Evolutionary conservation across 2,797 vertebrate genomes (phyloP).

Genomic region (Poecilia gillii): DNA sequence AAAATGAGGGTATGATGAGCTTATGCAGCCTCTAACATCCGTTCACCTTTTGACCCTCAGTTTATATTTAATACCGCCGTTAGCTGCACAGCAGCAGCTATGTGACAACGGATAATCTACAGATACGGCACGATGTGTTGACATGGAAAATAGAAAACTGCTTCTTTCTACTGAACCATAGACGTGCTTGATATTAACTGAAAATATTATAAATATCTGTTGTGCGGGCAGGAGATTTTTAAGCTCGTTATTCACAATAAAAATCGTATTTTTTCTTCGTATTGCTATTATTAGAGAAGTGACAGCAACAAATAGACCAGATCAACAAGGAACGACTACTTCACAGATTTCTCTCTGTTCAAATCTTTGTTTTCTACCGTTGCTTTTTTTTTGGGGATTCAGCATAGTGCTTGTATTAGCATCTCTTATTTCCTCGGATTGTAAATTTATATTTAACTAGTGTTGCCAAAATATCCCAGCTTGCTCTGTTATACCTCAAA

Average conservation of each 20-base stretch:
- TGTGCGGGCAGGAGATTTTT: neutral
- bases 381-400: neutral
- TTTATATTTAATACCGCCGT: constrained; percentile 42
- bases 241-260: neutral
- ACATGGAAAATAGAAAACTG: constrained; percentile 4
- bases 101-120: constrained; percentile 49
- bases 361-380: neutral
- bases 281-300: neutral
- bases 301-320: neutral
- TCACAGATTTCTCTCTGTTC: neutral
- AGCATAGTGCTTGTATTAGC: neutral
- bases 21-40: constrained; percentile 3
- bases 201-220: neutral
- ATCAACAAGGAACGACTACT: neutral
- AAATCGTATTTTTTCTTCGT: neutral
- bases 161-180: neutral
- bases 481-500: neutral
- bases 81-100: constrained; percentile 40
- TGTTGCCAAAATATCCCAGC: neutral
- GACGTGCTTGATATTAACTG: neutral
- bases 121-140: constrained; percentile 5
- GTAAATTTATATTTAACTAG: neutral
- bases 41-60: constrained; percentile 28
- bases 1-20: neutral
- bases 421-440: neutral